Evolutionary conservation across 2,888 invertebrate genomes (phyloP), one percentile per base, ranked within the genome.

Genomic region (Microctonus hyperodae): DNA sequence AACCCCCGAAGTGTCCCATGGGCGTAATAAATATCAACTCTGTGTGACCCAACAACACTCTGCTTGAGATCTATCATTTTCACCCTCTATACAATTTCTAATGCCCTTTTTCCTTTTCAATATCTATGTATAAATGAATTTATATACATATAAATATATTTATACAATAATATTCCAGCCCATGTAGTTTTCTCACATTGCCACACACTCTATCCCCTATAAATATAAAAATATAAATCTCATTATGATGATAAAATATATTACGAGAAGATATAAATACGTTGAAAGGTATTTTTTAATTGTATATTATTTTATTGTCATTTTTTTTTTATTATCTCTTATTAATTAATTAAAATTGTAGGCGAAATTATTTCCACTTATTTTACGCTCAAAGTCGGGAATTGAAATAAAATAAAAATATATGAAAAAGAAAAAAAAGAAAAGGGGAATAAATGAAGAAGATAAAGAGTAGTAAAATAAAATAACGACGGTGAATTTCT

Each of bases 11-110:
- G 37, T 71, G 71, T 79, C 80, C 75, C 80, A 62, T 48, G 78
- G 73, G 81, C 70, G 71, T 69, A 76, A 80, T 80, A 80, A 80
- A 80, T 80, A 79, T 79, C 77, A 63, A 73, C 72, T 65, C 68
- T 66, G 64, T 44, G 44, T 64, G 70, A 68, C 74, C 69, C 75
- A 69, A 69, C 75, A 74, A 75, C 75, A 75, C 76, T 74, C 75
- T 73, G 72, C 60, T 60, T 56, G n/a, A 20, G 44, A 44, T 44
- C 44, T 64, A 60, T 63, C 28, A 20, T 25, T 16, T 11, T 37
- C 13, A 57, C 57, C 31, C 25, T 51, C 37, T 37, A 28, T 28
- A 5, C 7, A 5, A 28, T 28, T 7, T 28, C 3, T 28, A n/a
- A n/a, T 6, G 13, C 3, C 65, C 55, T 44, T 13, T 35, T 22